These are phyloP conservation scores for Hozukius guyotensis DNA, from an alignment of 2,797 vertebrate species.

Conservation along the genomic window DNA sequence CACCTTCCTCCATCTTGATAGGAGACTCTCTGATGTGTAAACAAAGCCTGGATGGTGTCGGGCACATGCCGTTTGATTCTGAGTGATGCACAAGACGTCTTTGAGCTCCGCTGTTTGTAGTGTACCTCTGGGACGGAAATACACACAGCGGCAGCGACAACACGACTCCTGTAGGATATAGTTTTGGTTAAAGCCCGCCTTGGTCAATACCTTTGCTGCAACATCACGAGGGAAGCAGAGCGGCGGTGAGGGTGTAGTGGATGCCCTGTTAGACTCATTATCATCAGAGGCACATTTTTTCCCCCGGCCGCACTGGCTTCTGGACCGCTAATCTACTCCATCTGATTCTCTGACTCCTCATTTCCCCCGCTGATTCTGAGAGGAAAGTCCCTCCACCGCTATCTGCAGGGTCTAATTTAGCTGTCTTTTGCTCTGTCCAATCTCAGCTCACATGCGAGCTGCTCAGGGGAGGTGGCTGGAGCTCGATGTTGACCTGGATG, in stretches of 20 bases:
- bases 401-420: slow-evolving; percentile 82
- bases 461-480: slow-evolving; percentile 53
- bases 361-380: slow-evolving; percentile 71
- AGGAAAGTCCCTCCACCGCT: slow-evolving; percentile 73
- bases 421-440: slow-evolving; percentile 67
- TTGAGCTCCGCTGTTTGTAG: slow-evolving; percentile 44
- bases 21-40: slow-evolving; percentile 55
- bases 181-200: slow-evolving; percentile 60
- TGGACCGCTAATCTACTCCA: slow-evolving; percentile 75
- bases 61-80: slow-evolving; percentile 25
- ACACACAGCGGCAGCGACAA: slow-evolving; percentile 57
- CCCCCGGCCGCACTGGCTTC: slow-evolving; percentile 70
- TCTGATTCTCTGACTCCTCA: slow-evolving; percentile 78
- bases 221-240: slow-evolving; percentile 65
- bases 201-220: slow-evolving; percentile 67
- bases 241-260: slow-evolving; percentile 54
- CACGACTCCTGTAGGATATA: slow-evolving; percentile 68
- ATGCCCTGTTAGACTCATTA: slow-evolving; percentile 83
- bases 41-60: slow-evolving; percentile 58
- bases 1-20: slow-evolving; percentile 50
- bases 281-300: slow-evolving; percentile 78
- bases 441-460: slow-evolving; percentile 58
- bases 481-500: slow-evolving; percentile 64
- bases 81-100: slow-evolving; percentile 55
- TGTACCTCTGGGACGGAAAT: slow-evolving; percentile 52